Percentiles rank a stretch among this genome's conserved stretches.
These are phyloP conservation scores for Capitella teleta DNA, from an alignment of 1,140 invertebrate genomes.

Conservation along the genomic window DNA sequence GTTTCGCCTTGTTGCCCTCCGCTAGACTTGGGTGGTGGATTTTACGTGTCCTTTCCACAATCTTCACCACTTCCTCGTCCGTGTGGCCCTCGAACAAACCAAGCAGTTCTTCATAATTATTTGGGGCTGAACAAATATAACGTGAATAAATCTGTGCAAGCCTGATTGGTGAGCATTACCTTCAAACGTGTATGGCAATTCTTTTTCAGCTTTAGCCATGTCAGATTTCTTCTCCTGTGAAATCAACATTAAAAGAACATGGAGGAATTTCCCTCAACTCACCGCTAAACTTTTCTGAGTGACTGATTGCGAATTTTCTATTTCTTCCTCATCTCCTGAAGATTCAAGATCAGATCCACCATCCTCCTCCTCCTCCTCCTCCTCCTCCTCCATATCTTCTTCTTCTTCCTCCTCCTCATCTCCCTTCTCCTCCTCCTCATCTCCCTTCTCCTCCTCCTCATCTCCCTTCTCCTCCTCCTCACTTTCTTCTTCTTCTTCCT, in stretches of 20 bases:
- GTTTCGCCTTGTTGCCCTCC: slow-evolving; percentile 62
- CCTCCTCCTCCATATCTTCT: slow-evolving; percentile 12
- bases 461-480: slow-evolving; percentile 7
- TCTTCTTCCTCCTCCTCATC: slow-evolving; percentile 21
- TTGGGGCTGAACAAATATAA: slow-evolving; percentile 45
- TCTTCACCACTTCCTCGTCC: slow-evolving; percentile 52
- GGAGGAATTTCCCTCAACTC: not conserved
- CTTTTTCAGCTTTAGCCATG: slow-evolving; percentile 33
- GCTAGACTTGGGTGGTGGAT: slow-evolving; percentile 67
- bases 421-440: slow-evolving; percentile 14
- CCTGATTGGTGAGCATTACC: slow-evolving; percentile 20
- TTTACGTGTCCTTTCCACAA: slow-evolving; percentile 72
- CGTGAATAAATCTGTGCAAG: not conserved
- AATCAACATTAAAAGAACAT: not conserved
- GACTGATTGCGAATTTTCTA: not conserved
- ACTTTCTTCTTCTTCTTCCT: slow-evolving; percentile 38
- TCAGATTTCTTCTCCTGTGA: slow-evolving; percentile 17
- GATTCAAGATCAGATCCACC: not conserved
- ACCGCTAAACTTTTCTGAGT: slow-evolving; percentile 2
- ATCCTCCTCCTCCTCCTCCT: slow-evolving; percentile 3
- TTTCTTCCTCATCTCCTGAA: not conserved
- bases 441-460: slow-evolving; percentile 13
- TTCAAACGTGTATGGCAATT: slow-evolving; percentile 58
- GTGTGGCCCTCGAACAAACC: slow-evolving; percentile 52
- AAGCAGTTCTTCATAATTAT: slow-evolving; percentile 55